Base-by-base conservation (phyloP, 2,113 vertebrate species). In the Thymallus thymallus region DNA sequence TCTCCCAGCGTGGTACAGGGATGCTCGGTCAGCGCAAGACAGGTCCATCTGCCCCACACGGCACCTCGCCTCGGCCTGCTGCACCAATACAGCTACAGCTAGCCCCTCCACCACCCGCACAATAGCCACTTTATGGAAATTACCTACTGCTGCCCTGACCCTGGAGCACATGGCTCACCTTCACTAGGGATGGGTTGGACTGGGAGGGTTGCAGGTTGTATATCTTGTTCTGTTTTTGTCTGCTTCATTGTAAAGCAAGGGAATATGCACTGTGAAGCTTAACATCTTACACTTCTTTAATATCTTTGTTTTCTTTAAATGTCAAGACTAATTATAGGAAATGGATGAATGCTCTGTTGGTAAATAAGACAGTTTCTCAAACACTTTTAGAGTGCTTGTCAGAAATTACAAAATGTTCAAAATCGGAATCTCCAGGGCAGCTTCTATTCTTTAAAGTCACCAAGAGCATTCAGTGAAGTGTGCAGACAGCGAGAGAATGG, bases 21-120 rank as follows among this genome's bases (percentile, higher is more conserved):
- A 89, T 86, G 80, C 87, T 80, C 88, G 91, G 91, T 92, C 91
- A 92, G 91, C 87, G 91, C 91, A 92, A 93, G 91, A 93, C 91
- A 85, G 86, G 85, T 89, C 91, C 91, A 93, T 93, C 91, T 93
- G 91, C 91, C 90, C 90, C 84, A 77, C 82, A 51, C 48, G 16
- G 48, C 84, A 80, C 87, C 89, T 86, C 84, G 80, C 83, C 72
- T 82, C 86, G 20, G 56, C 74, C 85, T 45, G 66, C 20, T 45
- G 20, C 58, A 23, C 58, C 12, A 24, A 3, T 23, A 23, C 20
- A 30, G 5, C 29, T n/a, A 32, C 29, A 30, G 62, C 23, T 26
- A 64, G 14, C 29, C 62, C 62, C 60, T 41, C 35, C 35, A 41
- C 35, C 35, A 26, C 60, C 82, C 85, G 85, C 87, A 83, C 86